Evolutionary conservation across 37 sponge, comb jelly and placozoan species (phyloP), one percentile per base, ranked within the genome.

Genomic region (Diacarnus erythraeanus): DNA sequence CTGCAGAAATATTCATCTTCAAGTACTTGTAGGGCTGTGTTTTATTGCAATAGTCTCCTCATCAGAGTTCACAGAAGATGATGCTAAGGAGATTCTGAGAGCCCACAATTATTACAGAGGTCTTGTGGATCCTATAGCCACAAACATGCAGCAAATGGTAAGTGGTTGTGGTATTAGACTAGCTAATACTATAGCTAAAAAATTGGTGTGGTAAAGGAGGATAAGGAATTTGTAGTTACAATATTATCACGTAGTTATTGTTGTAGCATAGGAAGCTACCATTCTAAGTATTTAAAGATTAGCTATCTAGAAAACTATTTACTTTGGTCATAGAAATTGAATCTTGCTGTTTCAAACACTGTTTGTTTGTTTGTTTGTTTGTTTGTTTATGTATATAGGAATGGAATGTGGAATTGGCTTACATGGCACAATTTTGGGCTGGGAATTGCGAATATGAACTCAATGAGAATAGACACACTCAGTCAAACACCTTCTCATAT

Each of bases 331-430:
- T n/a, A n/a, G n/a, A n/a, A n/a, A n/a, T n/a, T n/a, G n/a, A n/a
- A n/a, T n/a, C n/a, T n/a, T n/a, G n/a, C n/a, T n/a, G n/a, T n/a
- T n/a, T n/a, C n/a, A n/a, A n/a, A n/a, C n/a, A n/a, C 6, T 59
- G 18, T 4, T 59, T 10, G n/a, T 17, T 59, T 59, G 6, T 27
- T 59, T 10, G 18, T 10, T 65, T 65, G 29, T 30, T 30, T 65
- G 27, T 35, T 6, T 31, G 2, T 18, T 65, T 65, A 25, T 31
- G 2, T 36, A 3, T 15, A 8, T 42, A 82, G 82, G 74, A 74
- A n/a, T 82, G 82, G 82, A 73, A 82, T 73, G 74, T 74, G n/a
- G 82, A 82, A n/a, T 54, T 82, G 37, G 82, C 64, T 31, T 82
- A 82, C 56, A 73, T 73, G 74, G 82, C 82, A 41, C 82, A 82